Percentiles rank a stretch among this genome's conserved stretches.
phyloP scores from a whole-genome alignment of 2,113 vertebrate species.

The Nothocercus nigrocapillus region DNA sequence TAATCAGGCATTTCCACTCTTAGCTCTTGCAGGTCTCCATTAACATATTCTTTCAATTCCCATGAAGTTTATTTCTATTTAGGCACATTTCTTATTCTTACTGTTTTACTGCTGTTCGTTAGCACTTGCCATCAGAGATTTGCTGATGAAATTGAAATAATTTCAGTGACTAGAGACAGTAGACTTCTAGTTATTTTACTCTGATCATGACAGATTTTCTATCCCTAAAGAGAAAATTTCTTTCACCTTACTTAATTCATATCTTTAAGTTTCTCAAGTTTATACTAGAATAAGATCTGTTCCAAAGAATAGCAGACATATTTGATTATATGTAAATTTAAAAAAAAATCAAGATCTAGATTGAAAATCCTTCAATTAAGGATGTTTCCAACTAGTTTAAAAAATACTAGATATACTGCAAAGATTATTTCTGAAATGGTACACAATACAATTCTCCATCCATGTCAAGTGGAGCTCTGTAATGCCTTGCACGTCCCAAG shows the following conservation, averaged over 20 bases:
- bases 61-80: neutral
- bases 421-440: neutral
- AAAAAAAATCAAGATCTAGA: no score
- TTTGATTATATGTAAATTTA: neutral
- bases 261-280: neutral
- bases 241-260: neutral
- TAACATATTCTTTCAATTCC: neutral
- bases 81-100: neutral
- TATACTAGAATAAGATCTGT: neutral
- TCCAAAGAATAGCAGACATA: neutral
- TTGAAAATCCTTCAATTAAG: neutral
- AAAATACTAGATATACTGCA: neutral
- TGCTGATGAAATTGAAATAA: neutral
- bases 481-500: neutral
- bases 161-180: neutral
- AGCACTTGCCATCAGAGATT: neutral
- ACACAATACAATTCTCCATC: neutral
- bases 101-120: neutral
- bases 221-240: neutral
- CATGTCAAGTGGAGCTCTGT: neutral
- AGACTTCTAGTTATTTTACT: neutral
- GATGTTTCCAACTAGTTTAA: neutral
- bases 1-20: slow-evolving; percentile 20
- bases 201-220: neutral
- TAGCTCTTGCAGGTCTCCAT: neutral